These are phyloP conservation scores for Montipora foliosa DNA, from an alignment of 64 coral and sea anemone species.

Conservation along the genomic window DNA sequence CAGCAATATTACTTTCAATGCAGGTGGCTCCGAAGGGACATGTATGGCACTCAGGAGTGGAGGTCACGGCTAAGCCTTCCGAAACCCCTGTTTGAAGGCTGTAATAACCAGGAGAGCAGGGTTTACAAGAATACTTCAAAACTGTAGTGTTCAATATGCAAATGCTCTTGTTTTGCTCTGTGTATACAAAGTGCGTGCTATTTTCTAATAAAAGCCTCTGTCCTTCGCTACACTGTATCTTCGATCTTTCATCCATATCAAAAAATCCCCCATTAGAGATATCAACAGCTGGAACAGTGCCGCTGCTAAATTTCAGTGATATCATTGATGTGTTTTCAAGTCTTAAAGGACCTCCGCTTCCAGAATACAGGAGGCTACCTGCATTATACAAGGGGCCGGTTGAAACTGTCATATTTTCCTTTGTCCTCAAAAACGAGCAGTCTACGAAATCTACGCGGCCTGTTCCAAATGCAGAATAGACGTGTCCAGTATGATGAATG, in stretches of 20 bases:
- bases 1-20: no score
- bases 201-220: no score
- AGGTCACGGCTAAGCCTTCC: no score
- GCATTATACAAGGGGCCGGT: neutral
- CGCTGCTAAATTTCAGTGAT: neutral
- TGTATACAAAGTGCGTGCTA: no score
- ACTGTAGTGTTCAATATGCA: no score
- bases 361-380: slow-evolving; percentile 30
- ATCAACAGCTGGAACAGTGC: neutral
- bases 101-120: neutral
- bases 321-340: slow-evolving; percentile 27
- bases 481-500: neutral
- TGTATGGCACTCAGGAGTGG: no score
- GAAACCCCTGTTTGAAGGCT: no score
- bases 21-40: neutral
- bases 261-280: neutral
- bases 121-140: no score
- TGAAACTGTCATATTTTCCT: neutral
- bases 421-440: slow-evolving; percentile 38
- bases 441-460: slow-evolving; percentile 11
- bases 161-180: no score
- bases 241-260: no score
- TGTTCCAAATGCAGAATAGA: slow-evolving; percentile 37
- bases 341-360: neutral
- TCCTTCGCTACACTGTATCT: no score